Conservation (phyloP, 2,113 vertebrate species). For the Pelecanus crispus region DNA sequence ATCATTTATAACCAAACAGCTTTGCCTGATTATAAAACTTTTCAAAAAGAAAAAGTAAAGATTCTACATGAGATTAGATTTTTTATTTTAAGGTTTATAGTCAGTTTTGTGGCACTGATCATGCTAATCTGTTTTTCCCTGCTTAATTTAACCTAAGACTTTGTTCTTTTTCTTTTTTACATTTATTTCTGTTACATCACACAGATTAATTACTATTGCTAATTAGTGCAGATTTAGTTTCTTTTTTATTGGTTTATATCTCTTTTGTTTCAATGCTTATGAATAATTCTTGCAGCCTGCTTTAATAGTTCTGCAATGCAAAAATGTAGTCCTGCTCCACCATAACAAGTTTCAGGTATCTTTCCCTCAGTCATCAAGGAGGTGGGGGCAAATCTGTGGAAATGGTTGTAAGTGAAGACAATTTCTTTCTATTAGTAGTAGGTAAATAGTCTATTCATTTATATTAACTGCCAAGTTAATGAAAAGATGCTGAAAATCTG, state of each 20-base stretch:
- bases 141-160: neutral
- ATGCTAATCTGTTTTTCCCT: neutral
- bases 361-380: neutral
- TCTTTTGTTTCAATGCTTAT: neutral
- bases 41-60: neutral
- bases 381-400: neutral
- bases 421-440: neutral
- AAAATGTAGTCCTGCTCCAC: neutral
- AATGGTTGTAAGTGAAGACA: neutral
- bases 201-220: neutral
- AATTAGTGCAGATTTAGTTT: neutral
- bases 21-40: neutral
- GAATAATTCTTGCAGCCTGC: neutral
- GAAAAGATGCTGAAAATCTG: neutral
- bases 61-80: neutral
- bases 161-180: neutral
- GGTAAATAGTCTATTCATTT: neutral
- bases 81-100: neutral
- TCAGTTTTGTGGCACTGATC: neutral
- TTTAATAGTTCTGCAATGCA: neutral
- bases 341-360: neutral
- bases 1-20: neutral
- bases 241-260: neutral
- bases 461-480: neutral
- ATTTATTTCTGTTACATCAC: neutral